Base-by-base conservation (phyloP, 2,888 invertebrate genomes). In the Cacoxenus indagator region DNA sequence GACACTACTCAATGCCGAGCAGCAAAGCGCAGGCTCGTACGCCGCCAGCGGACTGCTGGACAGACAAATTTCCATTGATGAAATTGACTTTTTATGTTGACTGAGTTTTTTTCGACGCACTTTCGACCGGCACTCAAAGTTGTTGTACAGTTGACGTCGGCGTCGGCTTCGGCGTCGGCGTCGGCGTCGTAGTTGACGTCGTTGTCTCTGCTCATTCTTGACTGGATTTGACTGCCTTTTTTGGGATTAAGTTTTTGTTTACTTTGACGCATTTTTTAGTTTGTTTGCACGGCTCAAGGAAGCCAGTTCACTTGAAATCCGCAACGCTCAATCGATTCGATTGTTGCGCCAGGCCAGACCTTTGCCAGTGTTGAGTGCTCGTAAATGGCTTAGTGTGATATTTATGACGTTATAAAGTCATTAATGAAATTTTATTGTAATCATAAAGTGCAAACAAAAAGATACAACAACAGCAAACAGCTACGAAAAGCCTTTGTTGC, bases 181-280 rank as follows among this genome's bases (percentile, higher is more conserved):
- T 54, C 48, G 59, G 26, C 70, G 65, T 51, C 61, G 19, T 29
- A n/a, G 67, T 29, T 51, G 43, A 24, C 61, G 68, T 24, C 64
- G 22, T 37, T 65, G 72, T 54, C 69, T 29, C 64, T 71, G 54
- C 57, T 48, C 26, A 48, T 29, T 37, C 8, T 64, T 3, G 73
- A 55, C 70, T 74, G 73, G 70, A 82, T 54, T 46, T 67, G 22
- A 81, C 84, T 78, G 84, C 81, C 78, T 76, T n/a, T 83, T 79
- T 84, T 82, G 73, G 84, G 84, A 84, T 84, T 77, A 82, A 84
- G 83, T 84, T 86, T 83, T 84, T 85, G 85, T 85, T 85, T 85
- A 84, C 85, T 84, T 82, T 81, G 76, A 76, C 76, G 75, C 69
- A 78, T 84, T 83, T 86, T 85, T 85, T 85, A 84, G 86, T 85